Evolutionary conservation across 1,140 invertebrate genomes (phyloP), one percentile per base, ranked within the genome.

Genomic region (Drepana arcuata): DNA sequence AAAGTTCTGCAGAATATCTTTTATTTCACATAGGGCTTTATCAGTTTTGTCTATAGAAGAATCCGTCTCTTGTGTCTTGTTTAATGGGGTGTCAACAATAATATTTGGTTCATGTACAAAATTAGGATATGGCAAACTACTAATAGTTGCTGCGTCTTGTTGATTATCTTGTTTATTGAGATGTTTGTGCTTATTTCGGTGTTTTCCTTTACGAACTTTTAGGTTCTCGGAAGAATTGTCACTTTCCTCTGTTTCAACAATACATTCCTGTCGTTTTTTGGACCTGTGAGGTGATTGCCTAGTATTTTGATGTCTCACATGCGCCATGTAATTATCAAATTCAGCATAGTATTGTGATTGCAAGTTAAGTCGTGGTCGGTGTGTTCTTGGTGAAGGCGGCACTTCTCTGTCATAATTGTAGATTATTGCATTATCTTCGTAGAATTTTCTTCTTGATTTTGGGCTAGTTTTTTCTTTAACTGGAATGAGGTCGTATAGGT

Each of bases 381-480:
- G 50, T 4, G 65, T 71, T 38, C 63, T 51, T 5, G 77, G 77
- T 0, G 74, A 81, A n/a, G 77, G 77, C n/a, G 62, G 72, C n/a
- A 79, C 70, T 60, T 79, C 72, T 39, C 42, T 72, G 29, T 60
- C 67, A 38, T 47, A 52, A 4, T n/a, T n/a, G n/a, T 26, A 26
- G 9, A 21, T 21, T 5, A 5, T 4, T 5, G 4, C 4, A 9
- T 62, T 34, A 16, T 72, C 67, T 30, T 64, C 57, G 3, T 29
- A 34, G 48, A 69, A 66, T 45, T 77, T 79, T 38, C 51, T 64
- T 35, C 57, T 57, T 1, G 64, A 44, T 44, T 81, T 81, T 1
- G 72, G 74, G 37, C 77, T 81, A 14, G 59, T 62, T 40, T 67
- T 81, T 49, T 81, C 77, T 47, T 70, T 77, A 5, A 81, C 77